phyloP scores from a whole-genome alignment of 2,797 vertebrate genomes.

The Phrynocephalus vlangalii region DNA sequence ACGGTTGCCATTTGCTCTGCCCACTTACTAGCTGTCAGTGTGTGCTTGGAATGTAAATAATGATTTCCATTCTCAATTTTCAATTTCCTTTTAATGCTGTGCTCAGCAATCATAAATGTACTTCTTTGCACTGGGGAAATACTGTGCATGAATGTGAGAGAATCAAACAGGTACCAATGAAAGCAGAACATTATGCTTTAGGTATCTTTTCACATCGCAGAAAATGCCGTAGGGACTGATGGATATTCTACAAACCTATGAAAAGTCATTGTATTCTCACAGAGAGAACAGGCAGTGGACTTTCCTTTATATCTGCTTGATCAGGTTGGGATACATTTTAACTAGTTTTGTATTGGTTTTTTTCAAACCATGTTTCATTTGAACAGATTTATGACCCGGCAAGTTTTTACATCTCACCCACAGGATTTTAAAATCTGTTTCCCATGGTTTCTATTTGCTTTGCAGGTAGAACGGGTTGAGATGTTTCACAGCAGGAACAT shows the following conservation, averaged over 20 bases:
- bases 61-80: background rate
- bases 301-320: background rate
- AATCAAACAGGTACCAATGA: background rate
- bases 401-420: background rate
- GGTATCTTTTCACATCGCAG: background rate
- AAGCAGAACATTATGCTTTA: background rate
- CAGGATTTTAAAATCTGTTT: background rate
- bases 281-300: background rate
- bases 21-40: constrained; percentile 22
- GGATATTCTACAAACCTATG: background rate
- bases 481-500: background rate
- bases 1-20: constrained; percentile 70
- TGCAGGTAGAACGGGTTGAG: background rate
- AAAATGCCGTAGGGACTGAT: background rate
- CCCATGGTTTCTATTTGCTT: background rate
- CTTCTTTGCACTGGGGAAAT: background rate
- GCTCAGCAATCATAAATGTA: constrained; percentile 46
- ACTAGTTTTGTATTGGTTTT: no score
- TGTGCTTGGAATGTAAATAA: background rate
- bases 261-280: background rate
- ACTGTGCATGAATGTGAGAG: background rate
- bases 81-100: constrained; percentile 56
- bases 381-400: background rate
- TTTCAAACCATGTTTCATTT: background rate
- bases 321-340: background rate